Base-by-base conservation (phyloP, 2,113 vertebrate species). In the Chitala chitala region DNA sequence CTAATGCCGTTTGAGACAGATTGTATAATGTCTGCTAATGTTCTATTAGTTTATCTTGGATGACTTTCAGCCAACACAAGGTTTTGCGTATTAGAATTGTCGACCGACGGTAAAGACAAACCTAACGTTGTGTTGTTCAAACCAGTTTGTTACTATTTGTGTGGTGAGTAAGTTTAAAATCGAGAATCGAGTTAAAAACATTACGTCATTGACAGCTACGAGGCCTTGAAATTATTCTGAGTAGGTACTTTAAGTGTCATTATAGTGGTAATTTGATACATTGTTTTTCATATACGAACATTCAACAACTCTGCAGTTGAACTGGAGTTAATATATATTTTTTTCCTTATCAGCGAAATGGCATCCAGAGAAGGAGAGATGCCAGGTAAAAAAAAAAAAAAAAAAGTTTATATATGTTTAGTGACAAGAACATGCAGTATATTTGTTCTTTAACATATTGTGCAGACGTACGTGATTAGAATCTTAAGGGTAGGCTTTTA, bases 381-480 rank as follows among this genome's bases (percentile, higher is more conserved):
- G 42, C 87, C 86, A 85, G 88, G 88, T 90, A 86, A 81, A 0
- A 17, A 38, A n/a, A 46, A 0, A 1, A 26, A 55, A 22, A 55
- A n/a, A 3, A 22, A 55, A 15, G 17, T 31, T 15, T 44, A n/a
- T 46, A 13, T 33, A 6, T 46, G 44, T 12, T 46, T 46, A 12
- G 44, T 50, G 46, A 12, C 12, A 15, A 10, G 10, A 8, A 20
- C 7, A 33, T 69, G 17, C 66, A 31, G 15, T 17, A 26, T 5
- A 20, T 15, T 40, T 26, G 15, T 13, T n/a, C n/a, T n/a, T n/a
- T n/a, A n/a, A 24, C 3, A n/a, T 4, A 58, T 13, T 72, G 33
- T 46, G 10, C 40, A 5, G 15, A 13, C 44, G 17, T 20, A 1
- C 40, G 40, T 68, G 10, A 46, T 15, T 54, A 24, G 33, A n/a